A percentile compares a stretch with the other conserved stretches of the same genome.
Evolutionary conservation across 2,797 vertebrate species (phyloP).

Genomic region (Sebastes miniatus): DNA sequence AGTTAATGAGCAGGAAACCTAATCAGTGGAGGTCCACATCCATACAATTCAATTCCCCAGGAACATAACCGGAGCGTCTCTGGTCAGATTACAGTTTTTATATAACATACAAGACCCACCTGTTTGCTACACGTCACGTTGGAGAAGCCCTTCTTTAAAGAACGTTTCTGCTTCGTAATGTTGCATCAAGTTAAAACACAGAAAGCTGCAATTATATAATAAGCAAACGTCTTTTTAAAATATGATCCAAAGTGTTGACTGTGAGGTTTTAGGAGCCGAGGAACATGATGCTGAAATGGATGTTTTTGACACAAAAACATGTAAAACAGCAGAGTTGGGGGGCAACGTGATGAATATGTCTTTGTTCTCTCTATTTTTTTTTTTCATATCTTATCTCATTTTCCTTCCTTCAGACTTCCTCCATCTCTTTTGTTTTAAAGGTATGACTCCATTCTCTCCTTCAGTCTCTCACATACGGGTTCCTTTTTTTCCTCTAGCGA

Average conservation of each 20-base stretch:
- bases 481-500: background rate
- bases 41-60: constrained; percentile 35
- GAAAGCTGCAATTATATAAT: constrained; percentile 33
- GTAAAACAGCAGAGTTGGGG: constrained; percentile 1
- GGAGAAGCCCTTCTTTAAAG: constrained; percentile 40
- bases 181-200: constrained; percentile 13
- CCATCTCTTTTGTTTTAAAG: constrained; percentile 20
- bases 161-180: constrained; percentile 14
- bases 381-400: constrained; percentile 1
- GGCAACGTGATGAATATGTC: constrained; percentile 18
- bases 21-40: constrained; percentile 30
- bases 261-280: constrained; percentile 37
- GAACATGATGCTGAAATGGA: constrained; percentile 19
- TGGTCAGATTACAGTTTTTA: constrained; percentile 12
- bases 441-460: constrained; percentile 29
- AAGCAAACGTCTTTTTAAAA: constrained; percentile 19
- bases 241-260: constrained; percentile 22
- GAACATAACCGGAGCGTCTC: constrained; percentile 31
- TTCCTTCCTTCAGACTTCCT: constrained; percentile 42
- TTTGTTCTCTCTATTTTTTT: constrained; percentile 27
- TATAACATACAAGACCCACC: constrained; percentile 13
- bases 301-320: background rate
- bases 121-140: background rate
- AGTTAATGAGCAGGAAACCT: constrained; percentile 56
- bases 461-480: constrained; percentile 46